These are phyloP conservation scores for Pocillopora meandrina DNA, from an alignment of 92 coral and sea anemone genomes.

Conservation along the genomic window DNA sequence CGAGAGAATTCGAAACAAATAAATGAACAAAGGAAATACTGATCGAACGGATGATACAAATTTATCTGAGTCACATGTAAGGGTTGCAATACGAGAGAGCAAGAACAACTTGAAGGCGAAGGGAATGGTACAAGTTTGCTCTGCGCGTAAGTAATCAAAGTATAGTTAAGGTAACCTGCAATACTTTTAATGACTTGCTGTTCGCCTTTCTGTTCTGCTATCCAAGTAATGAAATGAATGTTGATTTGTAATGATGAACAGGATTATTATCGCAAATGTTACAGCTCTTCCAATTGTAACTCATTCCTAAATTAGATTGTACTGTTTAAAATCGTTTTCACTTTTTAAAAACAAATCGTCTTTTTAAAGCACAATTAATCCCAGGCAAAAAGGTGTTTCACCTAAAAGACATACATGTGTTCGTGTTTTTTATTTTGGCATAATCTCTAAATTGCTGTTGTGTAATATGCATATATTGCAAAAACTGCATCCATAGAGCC, in stretches of 20 bases:
- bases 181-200: background rate
- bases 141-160: background rate
- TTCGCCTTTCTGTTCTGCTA: constrained; percentile 2
- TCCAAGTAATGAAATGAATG: constrained; percentile 33
- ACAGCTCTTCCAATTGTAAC: background rate
- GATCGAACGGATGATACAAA: background rate
- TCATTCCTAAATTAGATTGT: too few species aligned
- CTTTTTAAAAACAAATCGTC: too few species aligned
- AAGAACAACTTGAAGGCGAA: background rate
- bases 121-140: background rate
- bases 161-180: constrained; percentile 15
- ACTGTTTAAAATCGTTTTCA: too few species aligned
- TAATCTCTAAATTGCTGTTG: too few species aligned
- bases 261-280: constrained; percentile 3
- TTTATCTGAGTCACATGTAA: background rate
- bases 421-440: too few species aligned
- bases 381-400: too few species aligned
- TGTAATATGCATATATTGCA: too few species aligned
- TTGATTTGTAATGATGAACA: constrained; percentile 27
- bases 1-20: constrained; percentile 24
- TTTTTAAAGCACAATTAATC: too few species aligned
- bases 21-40: constrained; percentile 43
- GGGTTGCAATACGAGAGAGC: background rate
- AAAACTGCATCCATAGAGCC: too few species aligned
- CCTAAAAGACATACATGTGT: too few species aligned